A percentile compares a stretch with the other conserved stretches of the same genome.
Conservation (phyloP, 2,113 vertebrate genomes). For the Pipra filicauda region DNA sequence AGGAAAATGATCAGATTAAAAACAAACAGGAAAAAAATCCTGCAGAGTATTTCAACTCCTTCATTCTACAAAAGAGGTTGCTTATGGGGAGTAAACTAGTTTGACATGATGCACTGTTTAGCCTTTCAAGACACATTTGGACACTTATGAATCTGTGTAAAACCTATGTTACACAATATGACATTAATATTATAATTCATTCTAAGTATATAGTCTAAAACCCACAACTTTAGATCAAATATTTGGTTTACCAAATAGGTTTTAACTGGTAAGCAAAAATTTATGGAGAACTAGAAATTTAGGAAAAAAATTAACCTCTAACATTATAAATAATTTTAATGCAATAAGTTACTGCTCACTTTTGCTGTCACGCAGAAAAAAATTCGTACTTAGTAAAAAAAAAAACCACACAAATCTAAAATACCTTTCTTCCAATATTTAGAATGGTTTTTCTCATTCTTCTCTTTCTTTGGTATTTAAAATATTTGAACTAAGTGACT, state of each 20-base stretch:
- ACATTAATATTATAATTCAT: background rate
- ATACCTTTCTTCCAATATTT: background rate
- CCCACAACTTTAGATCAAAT: background rate
- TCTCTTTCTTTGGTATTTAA: background rate
- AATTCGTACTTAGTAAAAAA: background rate
- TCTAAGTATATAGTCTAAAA: background rate
- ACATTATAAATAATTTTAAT: background rate
- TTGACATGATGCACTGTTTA: background rate
- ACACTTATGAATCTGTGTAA: background rate
- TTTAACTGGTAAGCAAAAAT: background rate
- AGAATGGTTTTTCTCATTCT: background rate
- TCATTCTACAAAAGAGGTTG: background rate
- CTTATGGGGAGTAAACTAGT: background rate
- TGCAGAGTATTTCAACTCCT: background rate
- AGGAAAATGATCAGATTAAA: background rate
- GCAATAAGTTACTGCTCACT: background rate
- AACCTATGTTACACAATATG: fast-evolving
- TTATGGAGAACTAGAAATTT: background rate
- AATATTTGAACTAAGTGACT: background rate
- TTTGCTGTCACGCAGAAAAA: background rate
- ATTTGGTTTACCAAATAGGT: background rate
- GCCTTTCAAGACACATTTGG: background rate
- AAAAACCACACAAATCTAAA: background rate
- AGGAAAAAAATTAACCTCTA: background rate
- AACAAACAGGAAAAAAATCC: background rate